phyloP scores from a whole-genome alignment of 2,888 invertebrate species.

The Dimorphilus gyrociliatus region DNA sequence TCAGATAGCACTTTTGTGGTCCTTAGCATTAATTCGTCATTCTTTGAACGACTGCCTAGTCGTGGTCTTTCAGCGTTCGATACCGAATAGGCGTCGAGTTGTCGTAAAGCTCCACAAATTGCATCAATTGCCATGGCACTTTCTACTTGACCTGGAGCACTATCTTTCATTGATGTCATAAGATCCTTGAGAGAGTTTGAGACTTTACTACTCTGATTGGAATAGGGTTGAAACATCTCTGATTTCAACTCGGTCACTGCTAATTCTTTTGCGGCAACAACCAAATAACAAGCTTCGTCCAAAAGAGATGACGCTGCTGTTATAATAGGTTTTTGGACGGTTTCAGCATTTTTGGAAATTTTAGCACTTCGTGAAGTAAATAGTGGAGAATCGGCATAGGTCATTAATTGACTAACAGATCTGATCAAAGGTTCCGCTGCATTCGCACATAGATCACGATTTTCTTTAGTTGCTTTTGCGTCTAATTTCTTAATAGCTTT shows the following conservation, averaged over 20 bases:
- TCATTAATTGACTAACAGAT: conserved; percentile 75
- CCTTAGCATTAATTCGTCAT: no score
- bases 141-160: conserved; percentile 87
- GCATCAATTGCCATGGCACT: conserved; percentile 67
- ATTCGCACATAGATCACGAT: conserved; percentile 36
- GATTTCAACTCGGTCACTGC: conserved; percentile 78
- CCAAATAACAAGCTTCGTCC: conserved; percentile 73
- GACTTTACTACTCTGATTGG: conserved; percentile 80
- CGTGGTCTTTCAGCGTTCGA: no score
- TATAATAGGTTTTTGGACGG: conserved; percentile 70
- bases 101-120: conserved; percentile 55
- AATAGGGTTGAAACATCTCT: conserved; percentile 80
- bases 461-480: conserved; percentile 57
- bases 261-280: conserved; percentile 70
- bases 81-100: no score
- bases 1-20: no score
- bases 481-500: conserved; percentile 77
- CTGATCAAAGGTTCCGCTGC: conserved; percentile 71
- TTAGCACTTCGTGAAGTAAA: conserved; percentile 80
- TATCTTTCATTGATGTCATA: conserved; percentile 77
- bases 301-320: conserved; percentile 60
- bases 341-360: conserved; percentile 68
- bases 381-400: conserved; percentile 82
- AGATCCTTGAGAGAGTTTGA: conserved; percentile 89
- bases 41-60: no score